Evolutionary conservation across 2,113 vertebrate species (phyloP), one percentile per base, ranked within the genome.

Genomic region (Lasiurus borealis): DNA sequence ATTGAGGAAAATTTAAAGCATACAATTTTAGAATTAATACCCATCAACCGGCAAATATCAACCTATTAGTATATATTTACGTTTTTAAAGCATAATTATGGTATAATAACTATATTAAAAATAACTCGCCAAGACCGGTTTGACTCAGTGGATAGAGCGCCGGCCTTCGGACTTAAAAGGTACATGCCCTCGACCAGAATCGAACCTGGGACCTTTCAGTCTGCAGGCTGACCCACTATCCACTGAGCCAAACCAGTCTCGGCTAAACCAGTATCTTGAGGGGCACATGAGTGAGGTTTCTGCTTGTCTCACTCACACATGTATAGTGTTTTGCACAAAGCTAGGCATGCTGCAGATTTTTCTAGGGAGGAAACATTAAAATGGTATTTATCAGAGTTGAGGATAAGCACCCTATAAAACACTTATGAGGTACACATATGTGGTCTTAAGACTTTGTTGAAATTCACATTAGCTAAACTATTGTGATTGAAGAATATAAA

Each of bases 71-170:
- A 31, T 72, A 25, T 92, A 40, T 87, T n/a, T 84, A 23, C 85
- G 52, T 69, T 92, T 93, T 71, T 57, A 85, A 95, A 94, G 78
- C 36, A 82, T 57, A 81, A 57, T 48, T 2, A 21, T 21, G 19
- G 1, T 84, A 46, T 87, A 50, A 68, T 54, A 44, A 66, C 46
- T 84, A 85, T 36, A 54, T 72, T 95, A 86, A 92, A 90, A 93
- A 34, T 62, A 87, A 75, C 34, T 36, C 16, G 40, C 40, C 40
- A 5, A 40, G 40, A 40, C 40, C 40, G 40, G 40, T 40, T 40
- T 40, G 40, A 40, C 40, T 40, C 40, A 40, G 40, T 40, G 40
- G 40, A 40, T 40, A 40, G 40, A 40, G 40, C n/a, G n/a, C n/a
- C n/a, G n/a, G n/a, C n/a, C n/a, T n/a, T n/a, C n/a, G n/a, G n/a